phyloP scores from a whole-genome alignment of 2,113 vertebrate genomes.

The Bothrops jararaca region DNA sequence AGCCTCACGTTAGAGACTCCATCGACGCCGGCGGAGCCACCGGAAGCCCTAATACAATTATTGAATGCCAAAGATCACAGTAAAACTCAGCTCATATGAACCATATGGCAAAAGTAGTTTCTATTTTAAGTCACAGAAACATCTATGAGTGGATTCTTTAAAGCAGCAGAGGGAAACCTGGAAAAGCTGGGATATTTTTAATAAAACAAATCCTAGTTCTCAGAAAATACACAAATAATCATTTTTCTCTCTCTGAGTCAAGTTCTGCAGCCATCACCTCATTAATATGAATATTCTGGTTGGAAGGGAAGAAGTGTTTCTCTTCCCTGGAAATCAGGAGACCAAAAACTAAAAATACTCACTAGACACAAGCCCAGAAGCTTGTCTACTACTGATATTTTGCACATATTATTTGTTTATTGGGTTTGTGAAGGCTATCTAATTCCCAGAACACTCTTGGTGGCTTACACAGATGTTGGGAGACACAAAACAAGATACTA shows the following conservation, averaged over 20 bases:
- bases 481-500: background rate
- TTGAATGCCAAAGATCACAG: background rate
- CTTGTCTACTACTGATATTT: background rate
- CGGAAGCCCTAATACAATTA: too few species aligned
- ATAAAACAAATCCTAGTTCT: background rate
- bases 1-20: too few species aligned
- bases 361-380: background rate
- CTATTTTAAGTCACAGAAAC: background rate
- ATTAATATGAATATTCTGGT: background rate
- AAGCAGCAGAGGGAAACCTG: background rate
- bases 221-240: background rate
- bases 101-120: background rate
- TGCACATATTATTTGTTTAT: background rate
- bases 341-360: background rate
- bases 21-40: too few species aligned
- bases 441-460: background rate
- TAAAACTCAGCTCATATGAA: background rate
- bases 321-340: background rate
- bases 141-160: background rate
- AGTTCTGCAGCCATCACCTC: background rate
- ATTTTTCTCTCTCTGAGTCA: background rate
- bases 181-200: background rate
- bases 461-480: background rate
- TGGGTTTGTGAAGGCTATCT: background rate
- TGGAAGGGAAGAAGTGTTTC: background rate